Conservation (phyloP, 2,113 vertebrate species). For the Hylia prasina region DNA sequence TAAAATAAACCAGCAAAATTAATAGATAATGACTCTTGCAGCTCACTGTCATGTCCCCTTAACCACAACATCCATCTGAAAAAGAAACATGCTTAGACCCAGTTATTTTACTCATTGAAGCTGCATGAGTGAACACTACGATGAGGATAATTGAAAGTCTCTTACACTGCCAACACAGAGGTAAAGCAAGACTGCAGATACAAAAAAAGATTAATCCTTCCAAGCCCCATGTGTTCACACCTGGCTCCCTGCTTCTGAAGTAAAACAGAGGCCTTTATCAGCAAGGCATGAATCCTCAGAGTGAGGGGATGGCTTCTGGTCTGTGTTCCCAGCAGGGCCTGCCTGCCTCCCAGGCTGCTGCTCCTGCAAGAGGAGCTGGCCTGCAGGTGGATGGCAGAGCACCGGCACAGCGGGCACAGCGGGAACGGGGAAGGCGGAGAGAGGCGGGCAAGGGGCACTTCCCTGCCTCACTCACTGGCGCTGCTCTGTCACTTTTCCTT, state of each 20-base stretch:
- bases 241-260: background rate
- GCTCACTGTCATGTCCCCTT: conserved; percentile 50
- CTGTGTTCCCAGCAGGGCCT: background rate
- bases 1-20: conserved; percentile 59
- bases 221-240: background rate
- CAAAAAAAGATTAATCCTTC: background rate
- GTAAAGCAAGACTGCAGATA: background rate
- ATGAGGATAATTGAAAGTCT: background rate
- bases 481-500: background rate
- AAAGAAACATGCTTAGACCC: background rate
- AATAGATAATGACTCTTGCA: conserved; percentile 44
- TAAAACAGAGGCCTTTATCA: background rate
- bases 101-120: conserved; percentile 14
- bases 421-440: accelerated
- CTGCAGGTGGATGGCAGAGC: background rate
- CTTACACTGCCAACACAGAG: background rate
- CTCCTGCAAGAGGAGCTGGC: background rate
- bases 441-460: accelerated
- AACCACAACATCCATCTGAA: conserved; percentile 34
- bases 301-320: background rate
- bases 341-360: background rate
- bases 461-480: background rate
- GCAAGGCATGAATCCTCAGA: background rate
- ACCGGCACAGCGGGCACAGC: accelerated
- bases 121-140: background rate